Percentiles rank a stretch among this genome's conserved stretches.
Conservation (phyloP, 2,888 invertebrate species). For the Ophion slaviceki region DNA sequence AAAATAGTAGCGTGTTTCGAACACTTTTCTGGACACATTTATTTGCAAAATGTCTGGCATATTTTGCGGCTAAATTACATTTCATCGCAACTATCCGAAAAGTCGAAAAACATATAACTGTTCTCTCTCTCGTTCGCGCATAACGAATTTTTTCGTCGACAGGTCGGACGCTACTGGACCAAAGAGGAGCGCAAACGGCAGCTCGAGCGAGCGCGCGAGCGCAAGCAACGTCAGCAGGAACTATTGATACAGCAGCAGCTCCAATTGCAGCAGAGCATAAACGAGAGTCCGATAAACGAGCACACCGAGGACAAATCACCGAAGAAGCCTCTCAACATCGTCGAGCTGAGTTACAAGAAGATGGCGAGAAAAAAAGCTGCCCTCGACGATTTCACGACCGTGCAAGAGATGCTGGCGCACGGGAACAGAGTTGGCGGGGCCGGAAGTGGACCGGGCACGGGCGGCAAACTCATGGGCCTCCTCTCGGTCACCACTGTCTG, state of each 20-base stretch:
- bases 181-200: slow-evolving; percentile 91
- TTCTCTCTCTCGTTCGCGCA: not conserved
- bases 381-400: slow-evolving; percentile 85
- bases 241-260: slow-evolving; percentile 72
- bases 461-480: slow-evolving; percentile 86
- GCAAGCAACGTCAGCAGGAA: slow-evolving; percentile 85
- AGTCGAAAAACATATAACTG: too few species aligned
- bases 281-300: slow-evolving; percentile 76
- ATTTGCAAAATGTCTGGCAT: too few species aligned
- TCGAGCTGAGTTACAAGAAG: slow-evolving; percentile 83
- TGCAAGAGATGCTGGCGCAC: slow-evolving; percentile 86
- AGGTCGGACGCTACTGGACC: slow-evolving; percentile 90
- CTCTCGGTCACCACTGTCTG: slow-evolving; percentile 86
- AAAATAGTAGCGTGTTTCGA: too few species aligned
- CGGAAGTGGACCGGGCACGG: slow-evolving; percentile 78
- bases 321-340: slow-evolving; percentile 83
- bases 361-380: slow-evolving; percentile 82
- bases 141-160: not conserved
- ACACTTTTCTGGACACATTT: too few species aligned
- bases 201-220: slow-evolving; percentile 88
- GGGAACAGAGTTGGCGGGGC: slow-evolving; percentile 82
- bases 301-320: slow-evolving; percentile 79
- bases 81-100: not conserved
- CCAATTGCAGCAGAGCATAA: slow-evolving; percentile 67
- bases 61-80: not conserved